A percentile compares a stretch with the other conserved stretches of the same genome.
These are phyloP conservation scores for Hirudinaria manillensis DNA, from an alignment of 2,888 invertebrate species.

Conservation along the genomic window DNA sequence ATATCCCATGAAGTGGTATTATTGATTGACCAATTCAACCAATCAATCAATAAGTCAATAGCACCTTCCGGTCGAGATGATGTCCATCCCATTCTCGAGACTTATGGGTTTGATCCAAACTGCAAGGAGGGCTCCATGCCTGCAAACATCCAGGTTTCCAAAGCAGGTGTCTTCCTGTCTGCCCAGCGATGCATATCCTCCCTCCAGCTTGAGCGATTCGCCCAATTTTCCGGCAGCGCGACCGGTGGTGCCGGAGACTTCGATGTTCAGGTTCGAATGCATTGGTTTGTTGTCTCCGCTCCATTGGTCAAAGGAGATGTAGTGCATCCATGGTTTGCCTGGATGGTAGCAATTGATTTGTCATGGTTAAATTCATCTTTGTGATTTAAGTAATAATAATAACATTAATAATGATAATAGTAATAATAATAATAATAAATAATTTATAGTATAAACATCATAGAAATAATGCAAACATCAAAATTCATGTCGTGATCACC, in stretches of 20 bases:
- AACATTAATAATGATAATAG: no score
- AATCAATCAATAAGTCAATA: neutral
- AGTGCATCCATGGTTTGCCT: conserved; percentile 45
- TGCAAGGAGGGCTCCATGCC: conserved; percentile 37
- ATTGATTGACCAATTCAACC: no score
- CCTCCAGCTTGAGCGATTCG: conserved; percentile 44
- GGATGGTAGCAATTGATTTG: neutral
- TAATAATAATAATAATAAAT: no score
- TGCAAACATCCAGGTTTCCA: conserved; percentile 45
- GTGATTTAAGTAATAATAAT: no score
- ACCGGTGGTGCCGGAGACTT: conserved; percentile 41
- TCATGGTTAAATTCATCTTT: no score
- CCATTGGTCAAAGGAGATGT: conserved; percentile 45
- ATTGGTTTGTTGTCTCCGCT: conserved; percentile 38
- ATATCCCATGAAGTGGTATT: no score
- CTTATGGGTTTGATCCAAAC: conserved; percentile 38
- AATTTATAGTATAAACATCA: no score
- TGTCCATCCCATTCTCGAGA: conserved; percentile 43
- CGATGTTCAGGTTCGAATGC: conserved; percentile 39
- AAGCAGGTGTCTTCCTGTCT: conserved; percentile 44
- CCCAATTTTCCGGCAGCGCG: conserved; percentile 46
- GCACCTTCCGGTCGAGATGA: conserved; percentile 44
- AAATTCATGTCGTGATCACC: no score
- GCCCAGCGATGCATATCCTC: conserved; percentile 46
- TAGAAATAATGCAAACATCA: no score